A percentile compares a stretch with the other conserved stretches of the same genome.
Evolutionary conservation across 2,113 vertebrate genomes (phyloP).

Genomic region (Stomatorhinus ivindoensis): DNA sequence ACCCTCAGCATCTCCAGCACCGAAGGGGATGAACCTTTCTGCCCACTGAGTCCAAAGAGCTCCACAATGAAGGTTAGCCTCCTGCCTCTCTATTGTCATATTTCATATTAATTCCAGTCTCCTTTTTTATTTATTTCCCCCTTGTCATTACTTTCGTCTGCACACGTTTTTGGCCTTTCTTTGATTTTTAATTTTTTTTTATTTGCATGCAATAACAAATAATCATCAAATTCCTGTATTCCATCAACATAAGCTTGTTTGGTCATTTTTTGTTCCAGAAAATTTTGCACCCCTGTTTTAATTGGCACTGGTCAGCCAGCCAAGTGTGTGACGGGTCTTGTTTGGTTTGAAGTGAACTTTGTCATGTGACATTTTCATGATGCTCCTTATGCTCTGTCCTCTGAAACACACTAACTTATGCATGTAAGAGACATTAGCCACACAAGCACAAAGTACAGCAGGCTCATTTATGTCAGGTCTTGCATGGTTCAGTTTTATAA

Average conservation of each 20-base stretch:
- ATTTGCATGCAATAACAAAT: not conserved
- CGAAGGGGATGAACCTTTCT: conserved; percentile 52
- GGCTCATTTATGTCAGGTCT: not conserved
- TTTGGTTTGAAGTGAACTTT: not conserved
- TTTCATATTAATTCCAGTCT: not conserved
- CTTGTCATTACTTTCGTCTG: not conserved
- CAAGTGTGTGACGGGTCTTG: not conserved
- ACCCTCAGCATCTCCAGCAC: conserved; percentile 47
- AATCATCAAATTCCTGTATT: not conserved
- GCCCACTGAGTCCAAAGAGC: conserved; percentile 58
- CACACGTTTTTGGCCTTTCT: not conserved
- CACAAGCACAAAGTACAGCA: not conserved
- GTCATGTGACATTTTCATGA: not conserved
- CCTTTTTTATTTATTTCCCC: not conserved
- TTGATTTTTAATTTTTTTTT: not conserved
- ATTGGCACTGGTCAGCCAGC: not conserved
- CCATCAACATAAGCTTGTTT: not conserved
- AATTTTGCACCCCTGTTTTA: not conserved
- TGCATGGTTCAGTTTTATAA: not conserved
- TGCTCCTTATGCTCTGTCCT: not conserved
- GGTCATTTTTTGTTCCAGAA: not conserved
- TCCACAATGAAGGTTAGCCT: conserved; percentile 64
- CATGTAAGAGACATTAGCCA: not conserved
- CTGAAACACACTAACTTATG: not conserved
- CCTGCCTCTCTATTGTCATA: not conserved